Evolutionary conservation across 2,113 vertebrate species (phyloP), one percentile per base, ranked within the genome.

Genomic region (Cygnus atratus): DNA sequence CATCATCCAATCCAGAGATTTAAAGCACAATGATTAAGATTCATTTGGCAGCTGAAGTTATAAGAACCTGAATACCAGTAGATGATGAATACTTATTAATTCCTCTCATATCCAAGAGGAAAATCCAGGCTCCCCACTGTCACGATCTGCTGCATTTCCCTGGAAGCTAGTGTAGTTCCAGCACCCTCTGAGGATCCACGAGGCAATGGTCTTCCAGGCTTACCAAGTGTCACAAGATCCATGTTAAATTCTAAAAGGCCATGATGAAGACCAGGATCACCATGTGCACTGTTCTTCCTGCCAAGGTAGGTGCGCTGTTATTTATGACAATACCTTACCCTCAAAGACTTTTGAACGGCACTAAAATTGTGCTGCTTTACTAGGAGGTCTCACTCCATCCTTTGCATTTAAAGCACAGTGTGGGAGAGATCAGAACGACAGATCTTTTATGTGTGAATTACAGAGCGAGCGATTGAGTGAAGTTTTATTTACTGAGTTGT

Each of bases 401-500:
- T 87, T 50, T 84, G 87, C 88, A 93, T 94, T 93, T 96, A 83
- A 95, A 95, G 77, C 67, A 62, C 10, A 26, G 71, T 77, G 91
- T 87, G 87, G 95, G 93, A 83, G 91, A 92, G 93, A 95, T 75
- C 84, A 91, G 84, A 85, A 57, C 87, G 96, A 96, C 96, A 93
- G 91, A 78, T 92, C 95, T 94, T 96, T 96, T 92, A 87, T 94
- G 86, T 43, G 71, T 89, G 95, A 97, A 94, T 89, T 96, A 93
- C 91, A 96, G 92, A 91, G 87, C 3, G 0, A 79, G 96, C 95
- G 95, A 89, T 66, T 89, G 93, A 97, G 91, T 93, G 95, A 95
- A 92, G 84, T 87, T 96, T 96, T 96, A 96, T 96, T 97, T 96
- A 96, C 96, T 87, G 86, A 92, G 92, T 59, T 96, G 96, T 96